These are phyloP conservation scores for Pheucticus melanocephalus DNA, from an alignment of 2,113 vertebrate species.

Conservation along the genomic window DNA sequence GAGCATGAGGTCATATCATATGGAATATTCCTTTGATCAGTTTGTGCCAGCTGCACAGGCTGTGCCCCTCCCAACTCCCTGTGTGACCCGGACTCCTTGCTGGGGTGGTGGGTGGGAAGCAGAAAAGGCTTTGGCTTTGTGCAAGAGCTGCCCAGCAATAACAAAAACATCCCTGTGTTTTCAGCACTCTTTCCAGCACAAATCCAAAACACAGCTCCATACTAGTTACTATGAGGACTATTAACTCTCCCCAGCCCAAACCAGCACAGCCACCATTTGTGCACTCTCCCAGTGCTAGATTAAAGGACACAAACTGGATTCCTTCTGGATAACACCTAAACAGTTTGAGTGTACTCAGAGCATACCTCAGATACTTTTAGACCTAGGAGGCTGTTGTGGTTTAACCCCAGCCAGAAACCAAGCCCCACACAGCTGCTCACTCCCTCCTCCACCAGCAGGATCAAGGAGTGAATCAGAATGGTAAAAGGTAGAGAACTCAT, in stretches of 20 bases:
- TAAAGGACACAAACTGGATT: background rate
- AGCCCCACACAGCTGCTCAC: background rate
- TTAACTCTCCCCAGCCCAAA: background rate
- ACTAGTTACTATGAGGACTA: background rate
- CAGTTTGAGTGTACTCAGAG: rapidly evolving
- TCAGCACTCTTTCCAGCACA: background rate
- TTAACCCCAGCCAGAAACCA: background rate
- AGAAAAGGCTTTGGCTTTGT: background rate
- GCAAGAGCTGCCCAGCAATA: background rate
- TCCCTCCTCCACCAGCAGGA: background rate
- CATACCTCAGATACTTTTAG: background rate
- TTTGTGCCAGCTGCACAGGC: background rate
- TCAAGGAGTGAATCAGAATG: background rate
- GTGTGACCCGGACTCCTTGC: background rate
- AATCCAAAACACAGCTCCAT: background rate
- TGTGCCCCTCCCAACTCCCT: background rate
- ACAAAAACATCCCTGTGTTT: background rate
- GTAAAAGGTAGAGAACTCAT: rapidly evolving
- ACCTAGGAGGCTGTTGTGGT: background rate
- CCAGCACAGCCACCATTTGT: background rate
- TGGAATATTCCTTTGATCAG: background rate
- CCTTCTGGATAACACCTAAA: background rate
- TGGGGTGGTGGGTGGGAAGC: background rate
- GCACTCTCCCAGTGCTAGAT: background rate
- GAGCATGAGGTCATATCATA: background rate